Evolutionary conservation across 2,888 invertebrate species (phyloP).

Genomic region (Nomada fabriciana): DNA sequence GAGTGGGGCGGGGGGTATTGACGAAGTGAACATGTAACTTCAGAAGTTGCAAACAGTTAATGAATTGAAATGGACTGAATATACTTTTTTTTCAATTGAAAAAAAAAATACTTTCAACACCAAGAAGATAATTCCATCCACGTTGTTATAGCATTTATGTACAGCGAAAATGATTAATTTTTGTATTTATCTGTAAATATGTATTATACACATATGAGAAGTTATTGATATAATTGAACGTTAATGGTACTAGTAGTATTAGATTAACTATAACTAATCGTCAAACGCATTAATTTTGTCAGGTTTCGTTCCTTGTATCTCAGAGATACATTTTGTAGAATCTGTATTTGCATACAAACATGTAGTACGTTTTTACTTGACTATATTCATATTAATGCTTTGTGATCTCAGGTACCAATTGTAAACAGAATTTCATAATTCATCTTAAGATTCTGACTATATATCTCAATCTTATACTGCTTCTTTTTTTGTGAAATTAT

Average conservation of each 20-base stretch:
- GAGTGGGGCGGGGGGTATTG: no score
- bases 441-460: slow-evolving; percentile 22
- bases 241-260: slow-evolving; percentile 55
- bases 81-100: slow-evolving; percentile 31
- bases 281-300: slow-evolving; percentile 40
- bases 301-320: slow-evolving; percentile 44
- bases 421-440: slow-evolving; percentile 35
- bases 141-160: slow-evolving; percentile 59
- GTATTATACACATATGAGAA: slow-evolving; percentile 55
- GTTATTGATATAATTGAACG: slow-evolving; percentile 42
- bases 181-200: slow-evolving; percentile 67
- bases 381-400: slow-evolving; percentile 47
- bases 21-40: slow-evolving; percentile 2
- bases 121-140: slow-evolving; percentile 54
- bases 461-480: slow-evolving; percentile 23
- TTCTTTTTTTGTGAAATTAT: slow-evolving; percentile 38
- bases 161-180: slow-evolving; percentile 55
- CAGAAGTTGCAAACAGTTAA: slow-evolving; percentile 4
- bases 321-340: slow-evolving; percentile 37
- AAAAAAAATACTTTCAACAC: slow-evolving; percentile 45
- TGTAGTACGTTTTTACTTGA: slow-evolving; percentile 38
- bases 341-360: slow-evolving; percentile 35
- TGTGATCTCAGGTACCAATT: slow-evolving; percentile 66
- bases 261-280: slow-evolving; percentile 45
- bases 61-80: slow-evolving; percentile 25